Conservation (phyloP, 2,888 invertebrate species). For the Thymelicus acteon region DNA sequence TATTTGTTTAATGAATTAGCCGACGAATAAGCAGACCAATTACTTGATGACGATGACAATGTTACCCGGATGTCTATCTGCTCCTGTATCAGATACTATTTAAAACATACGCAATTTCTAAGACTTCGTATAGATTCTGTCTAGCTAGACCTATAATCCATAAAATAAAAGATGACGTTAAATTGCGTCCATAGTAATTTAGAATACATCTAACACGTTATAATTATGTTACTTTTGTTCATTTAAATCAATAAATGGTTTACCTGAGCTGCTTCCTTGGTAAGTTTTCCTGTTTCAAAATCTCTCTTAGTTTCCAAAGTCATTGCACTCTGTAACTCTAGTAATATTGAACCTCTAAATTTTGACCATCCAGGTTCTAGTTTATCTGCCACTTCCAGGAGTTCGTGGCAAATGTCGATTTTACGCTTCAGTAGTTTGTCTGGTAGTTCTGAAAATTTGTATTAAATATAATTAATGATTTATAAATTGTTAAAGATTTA, state of each 20-base stretch:
- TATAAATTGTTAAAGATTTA: background rate
- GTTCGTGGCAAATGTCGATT: constrained; percentile 87
- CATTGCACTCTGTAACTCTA: constrained; percentile 87
- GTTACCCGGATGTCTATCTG: too few relatives aligned
- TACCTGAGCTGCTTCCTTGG: constrained; percentile 83
- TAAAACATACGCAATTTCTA: too few relatives aligned
- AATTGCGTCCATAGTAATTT: too few relatives aligned
- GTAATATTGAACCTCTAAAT: constrained; percentile 86
- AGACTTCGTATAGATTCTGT: too few relatives aligned
- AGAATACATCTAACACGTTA: too few relatives aligned
- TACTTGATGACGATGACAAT: too few relatives aligned
- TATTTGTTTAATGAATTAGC: too few relatives aligned
- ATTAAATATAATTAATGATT: background rate
- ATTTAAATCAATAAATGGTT: constrained; percentile 10
- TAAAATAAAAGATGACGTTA: too few relatives aligned
- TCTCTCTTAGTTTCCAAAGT: constrained; percentile 84
- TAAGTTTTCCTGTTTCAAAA: constrained; percentile 78
- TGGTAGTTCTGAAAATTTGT: constrained; percentile 78
- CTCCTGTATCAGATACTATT: too few relatives aligned
- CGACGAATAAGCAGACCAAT: too few relatives aligned
- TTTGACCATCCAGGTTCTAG: constrained; percentile 87
- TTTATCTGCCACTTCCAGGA: constrained; percentile 86
- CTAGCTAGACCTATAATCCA: too few relatives aligned
- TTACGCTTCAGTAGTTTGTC: constrained; percentile 85
- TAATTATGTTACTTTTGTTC: background rate